phyloP scores from a whole-genome alignment of 2,797 vertebrate species.

The Cuniculus paca region DNA sequence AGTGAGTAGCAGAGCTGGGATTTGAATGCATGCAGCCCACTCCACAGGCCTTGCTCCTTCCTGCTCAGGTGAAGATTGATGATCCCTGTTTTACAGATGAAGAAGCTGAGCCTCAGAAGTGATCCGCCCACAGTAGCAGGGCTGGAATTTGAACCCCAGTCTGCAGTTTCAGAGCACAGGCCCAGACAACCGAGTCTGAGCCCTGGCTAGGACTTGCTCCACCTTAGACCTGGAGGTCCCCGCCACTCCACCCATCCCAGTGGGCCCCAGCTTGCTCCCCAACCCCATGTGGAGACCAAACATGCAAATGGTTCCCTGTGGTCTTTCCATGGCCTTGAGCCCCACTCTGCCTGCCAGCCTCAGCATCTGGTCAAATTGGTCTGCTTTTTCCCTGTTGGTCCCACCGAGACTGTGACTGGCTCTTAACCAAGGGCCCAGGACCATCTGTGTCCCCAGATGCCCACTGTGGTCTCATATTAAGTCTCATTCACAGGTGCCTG shows the following conservation, averaged over 20 bases:
- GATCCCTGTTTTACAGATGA: background rate
- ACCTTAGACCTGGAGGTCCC: background rate
- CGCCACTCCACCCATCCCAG: too few relatives aligned
- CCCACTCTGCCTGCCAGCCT: accelerated
- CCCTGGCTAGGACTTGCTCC: background rate
- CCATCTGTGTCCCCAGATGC: accelerated
- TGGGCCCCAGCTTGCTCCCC: accelerated
- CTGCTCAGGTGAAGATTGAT: background rate
- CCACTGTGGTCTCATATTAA: background rate
- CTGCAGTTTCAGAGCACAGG: background rate
- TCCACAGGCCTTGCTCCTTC: background rate
- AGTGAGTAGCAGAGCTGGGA: background rate
- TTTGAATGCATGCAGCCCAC: background rate
- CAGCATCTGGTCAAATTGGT: background rate
- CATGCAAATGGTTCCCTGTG: background rate
- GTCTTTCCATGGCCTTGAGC: background rate
- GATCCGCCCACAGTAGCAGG: background rate
- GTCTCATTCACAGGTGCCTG: background rate
- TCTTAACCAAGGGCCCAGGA: background rate
- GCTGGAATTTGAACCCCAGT: background rate
- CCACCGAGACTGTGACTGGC: background rate
- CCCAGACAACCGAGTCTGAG: background rate
- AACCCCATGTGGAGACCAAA: background rate
- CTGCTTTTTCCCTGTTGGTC: background rate
- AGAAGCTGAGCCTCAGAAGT: background rate